Evolutionary conservation across 2,113 vertebrate species (phyloP), one percentile per base, ranked within the genome.

Genomic region (Mormyrus iriodes): DNA sequence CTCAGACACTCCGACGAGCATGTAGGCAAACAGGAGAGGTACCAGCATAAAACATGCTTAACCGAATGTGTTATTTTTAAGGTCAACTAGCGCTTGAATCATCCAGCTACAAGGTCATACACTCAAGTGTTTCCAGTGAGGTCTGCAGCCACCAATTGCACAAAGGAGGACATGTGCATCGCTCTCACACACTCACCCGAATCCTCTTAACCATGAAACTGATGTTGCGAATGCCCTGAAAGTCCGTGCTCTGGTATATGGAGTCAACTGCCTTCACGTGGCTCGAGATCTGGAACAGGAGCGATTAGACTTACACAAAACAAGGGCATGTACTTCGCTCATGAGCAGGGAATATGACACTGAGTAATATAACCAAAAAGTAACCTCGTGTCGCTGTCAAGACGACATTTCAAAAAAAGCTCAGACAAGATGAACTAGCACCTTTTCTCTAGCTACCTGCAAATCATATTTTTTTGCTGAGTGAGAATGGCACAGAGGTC

Each of bases 131-230:
- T 79, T 79, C 5, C 35, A 42, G 42, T 21, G 35, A 4, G 42
- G 61, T n/a, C 13, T 58, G 24, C 24, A 15, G 49, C 42, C 27
- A 12, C 42, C 6, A 48, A 17, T 21, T 1, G 2, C 44, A 65
- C 61, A 12, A 65, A 65, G 61, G 61, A 13, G 31, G 1, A 9
- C 4, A 52, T 51, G 8, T 53, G 4, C 51, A 39, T 35, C 7
- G 19, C 76, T 85, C 76, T 85, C 21, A 76, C 89, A 88, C 90
- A 92, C 96, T 96, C 93, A 97, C 98, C 94, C 98, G 94, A 92
- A 99, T 99, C 90, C 98, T 95, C 94, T 99, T 99, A 95, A 99
- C 98, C 98, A 99, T 99, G 95, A 99, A 99, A 94, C 98, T 99
- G 95, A 99, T 99, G 94, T 99, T 99, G 87, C 98, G 97, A 88